Evolutionary conservation across 2,888 invertebrate species (phyloP), one percentile per base, ranked within the genome.

Genomic region (Brenthis ino): DNA sequence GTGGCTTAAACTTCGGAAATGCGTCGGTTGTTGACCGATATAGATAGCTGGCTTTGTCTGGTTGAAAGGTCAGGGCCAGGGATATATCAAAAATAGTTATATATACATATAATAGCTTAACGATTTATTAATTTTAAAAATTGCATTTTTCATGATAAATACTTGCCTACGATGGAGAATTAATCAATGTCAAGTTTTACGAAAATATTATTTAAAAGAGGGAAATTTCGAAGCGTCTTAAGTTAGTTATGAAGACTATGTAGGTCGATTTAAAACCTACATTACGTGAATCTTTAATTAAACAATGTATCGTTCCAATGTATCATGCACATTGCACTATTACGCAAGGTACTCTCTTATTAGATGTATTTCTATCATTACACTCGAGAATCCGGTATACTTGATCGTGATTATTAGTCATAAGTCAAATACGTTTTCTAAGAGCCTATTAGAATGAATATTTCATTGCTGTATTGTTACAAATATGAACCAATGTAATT

Each of bases 211-310:
- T 0, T 43, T 43, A 43, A 11, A 11, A 43, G 11, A 43, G 37
- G 11, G 11, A 43, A 11, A 11, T 11, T 0, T 43, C 2, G 8
- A 8, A 43, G 3, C 1, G 8, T 43, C 37, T 43, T 11, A 37
- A 37, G 37, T 37, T 6, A 6, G 37, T 37, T 37, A 37, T 37
- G 8, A 8, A 6, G 1, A 8, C 37, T 37, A 28, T 28, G 4
- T 28, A 28, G 37, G 37, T 37, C 37, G 37, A 37, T 37, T 37
- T 6, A 37, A 37, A 37, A 8, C 2, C 6, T 37, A 37, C 1
- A 37, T 8, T 37, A 80, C 11, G 6, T 33, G 81, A 83, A 82
- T 85, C 83, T 85, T 85, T 88, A 88, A 89, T 88, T 88, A 86
- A 85, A 85, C 77, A 77, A 78, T 77, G 79, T 79, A 82, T 75